Percentiles rank a stretch among this genome's conserved stretches.
phyloP scores from a whole-genome alignment of 2,113 vertebrate species.

The Oryzias woworae region DNA sequence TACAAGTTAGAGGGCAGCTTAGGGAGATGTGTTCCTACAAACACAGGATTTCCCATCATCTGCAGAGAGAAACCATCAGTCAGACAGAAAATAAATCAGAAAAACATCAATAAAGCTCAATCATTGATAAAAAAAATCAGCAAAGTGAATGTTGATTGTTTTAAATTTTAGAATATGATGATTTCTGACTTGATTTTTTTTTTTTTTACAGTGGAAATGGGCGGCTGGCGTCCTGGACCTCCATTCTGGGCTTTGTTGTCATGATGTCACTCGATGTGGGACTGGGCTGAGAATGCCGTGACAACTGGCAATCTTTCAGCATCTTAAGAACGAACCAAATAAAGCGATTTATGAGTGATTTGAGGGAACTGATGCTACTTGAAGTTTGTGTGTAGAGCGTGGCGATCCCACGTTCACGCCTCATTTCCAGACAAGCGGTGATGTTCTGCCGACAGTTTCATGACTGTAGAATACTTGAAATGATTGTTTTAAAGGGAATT shows the following conservation, averaged over 20 bases:
- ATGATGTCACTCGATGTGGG: slow-evolving; percentile 99
- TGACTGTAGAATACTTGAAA: no score
- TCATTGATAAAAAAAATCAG: no score
- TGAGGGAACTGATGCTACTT: slow-evolving; percentile 26
- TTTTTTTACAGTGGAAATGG: slow-evolving; percentile 86
- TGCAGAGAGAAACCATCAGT: no score
- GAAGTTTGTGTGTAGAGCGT: slow-evolving; percentile 6
- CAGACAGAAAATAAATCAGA: no score
- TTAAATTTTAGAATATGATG: no score
- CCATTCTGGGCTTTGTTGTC: slow-evolving; percentile 91
- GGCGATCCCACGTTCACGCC: no score
- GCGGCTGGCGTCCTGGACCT: slow-evolving; percentile 92
- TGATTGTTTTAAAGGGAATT: no score
- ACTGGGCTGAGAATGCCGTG: slow-evolving; percentile 79
- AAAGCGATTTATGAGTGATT: slow-evolving; percentile 22
- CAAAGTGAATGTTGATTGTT: no score
- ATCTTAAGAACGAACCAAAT: slow-evolving; percentile 49
- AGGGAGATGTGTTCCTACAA: no score
- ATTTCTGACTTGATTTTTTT: background rate
- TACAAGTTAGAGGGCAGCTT: no score
- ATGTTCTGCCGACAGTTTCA: background rate
- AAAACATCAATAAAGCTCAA: no score
- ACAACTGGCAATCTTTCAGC: background rate
- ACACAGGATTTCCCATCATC: no score
- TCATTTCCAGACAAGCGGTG: background rate